Evolutionary conservation across 2,113 vertebrate genomes (phyloP).

Genomic region (Empidonax alnorum): DNA sequence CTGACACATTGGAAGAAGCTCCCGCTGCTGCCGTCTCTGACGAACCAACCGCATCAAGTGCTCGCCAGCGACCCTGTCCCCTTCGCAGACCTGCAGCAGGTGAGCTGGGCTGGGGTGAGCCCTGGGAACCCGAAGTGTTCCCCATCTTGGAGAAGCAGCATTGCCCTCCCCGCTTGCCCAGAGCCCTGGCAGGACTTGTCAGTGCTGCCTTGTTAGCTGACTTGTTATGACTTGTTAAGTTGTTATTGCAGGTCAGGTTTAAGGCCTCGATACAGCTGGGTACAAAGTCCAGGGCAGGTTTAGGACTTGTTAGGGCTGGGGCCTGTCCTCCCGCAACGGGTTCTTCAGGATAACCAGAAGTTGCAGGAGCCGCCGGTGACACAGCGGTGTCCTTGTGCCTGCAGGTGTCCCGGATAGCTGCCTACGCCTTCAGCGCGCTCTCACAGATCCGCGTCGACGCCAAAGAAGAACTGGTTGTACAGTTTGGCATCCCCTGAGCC

Average conservation of each 20-base stretch:
- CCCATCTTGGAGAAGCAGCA: background rate
- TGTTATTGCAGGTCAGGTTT: background rate
- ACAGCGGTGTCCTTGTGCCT: background rate
- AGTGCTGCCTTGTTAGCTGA: background rate
- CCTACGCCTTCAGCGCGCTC: conserved; percentile 95
- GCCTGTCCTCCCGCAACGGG: rapidly evolving
- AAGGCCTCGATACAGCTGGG: no score
- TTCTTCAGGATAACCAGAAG: rapidly evolving
- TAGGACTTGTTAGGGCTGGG: background rate
- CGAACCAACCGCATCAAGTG: conserved; percentile 94
- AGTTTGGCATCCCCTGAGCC: conserved; percentile 93
- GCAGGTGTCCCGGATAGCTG: conserved; percentile 93
- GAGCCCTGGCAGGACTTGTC: background rate
- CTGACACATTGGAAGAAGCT: conserved; percentile 91
- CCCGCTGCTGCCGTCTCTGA: conserved; percentile 86
- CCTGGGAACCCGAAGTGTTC: background rate
- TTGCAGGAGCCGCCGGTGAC: background rate
- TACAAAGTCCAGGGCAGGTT: background rate
- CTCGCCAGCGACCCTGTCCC: conserved; percentile 91
- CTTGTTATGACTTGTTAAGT: background rate
- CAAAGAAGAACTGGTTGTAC: conserved; percentile 95
- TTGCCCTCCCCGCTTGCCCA: background rate
- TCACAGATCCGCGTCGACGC: conserved; percentile 96
- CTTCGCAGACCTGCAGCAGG: conserved; percentile 93
- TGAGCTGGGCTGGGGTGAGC: conserved; percentile 43